Evolutionary conservation across 2,888 invertebrate genomes (phyloP).

Genomic region (Smittia sp.): DNA sequence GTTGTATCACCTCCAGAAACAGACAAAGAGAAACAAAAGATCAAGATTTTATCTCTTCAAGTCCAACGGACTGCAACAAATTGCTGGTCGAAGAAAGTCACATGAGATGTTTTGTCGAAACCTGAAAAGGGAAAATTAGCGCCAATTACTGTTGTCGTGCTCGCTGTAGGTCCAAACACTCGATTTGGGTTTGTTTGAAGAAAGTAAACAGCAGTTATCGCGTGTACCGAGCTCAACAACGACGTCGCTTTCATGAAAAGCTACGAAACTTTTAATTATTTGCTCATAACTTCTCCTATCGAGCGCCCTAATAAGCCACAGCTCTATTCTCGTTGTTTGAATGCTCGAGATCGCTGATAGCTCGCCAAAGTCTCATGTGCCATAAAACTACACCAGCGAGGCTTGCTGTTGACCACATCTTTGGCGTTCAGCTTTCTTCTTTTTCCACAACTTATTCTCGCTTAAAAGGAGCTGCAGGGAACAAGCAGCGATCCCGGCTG

Average conservation of each 20-base stretch:
- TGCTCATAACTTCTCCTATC: no score
- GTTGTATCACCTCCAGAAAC: slow-evolving; percentile 11
- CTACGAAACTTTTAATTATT: no score
- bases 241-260: no score
- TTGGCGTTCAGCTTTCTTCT: slow-evolving; percentile 17
- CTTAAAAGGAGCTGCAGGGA: slow-evolving; percentile 6
- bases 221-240: no score
- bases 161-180: background rate
- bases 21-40: background rate
- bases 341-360: background rate
- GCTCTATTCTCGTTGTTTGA: background rate
- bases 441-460: background rate
- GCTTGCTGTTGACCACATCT: slow-evolving; percentile 21
- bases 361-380: background rate
- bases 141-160: slow-evolving; percentile 10
- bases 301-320: no score
- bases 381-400: background rate
- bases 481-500: no score
- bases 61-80: background rate
- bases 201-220: no score
- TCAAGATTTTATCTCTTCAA: background rate
- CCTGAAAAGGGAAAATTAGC: background rate
- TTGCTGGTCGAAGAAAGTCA: background rate
- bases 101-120: background rate
- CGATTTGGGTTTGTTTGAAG: no score